Evolutionary conservation across 2,797 vertebrate genomes (phyloP).

Genomic region (Sciurus vulgaris): DNA sequence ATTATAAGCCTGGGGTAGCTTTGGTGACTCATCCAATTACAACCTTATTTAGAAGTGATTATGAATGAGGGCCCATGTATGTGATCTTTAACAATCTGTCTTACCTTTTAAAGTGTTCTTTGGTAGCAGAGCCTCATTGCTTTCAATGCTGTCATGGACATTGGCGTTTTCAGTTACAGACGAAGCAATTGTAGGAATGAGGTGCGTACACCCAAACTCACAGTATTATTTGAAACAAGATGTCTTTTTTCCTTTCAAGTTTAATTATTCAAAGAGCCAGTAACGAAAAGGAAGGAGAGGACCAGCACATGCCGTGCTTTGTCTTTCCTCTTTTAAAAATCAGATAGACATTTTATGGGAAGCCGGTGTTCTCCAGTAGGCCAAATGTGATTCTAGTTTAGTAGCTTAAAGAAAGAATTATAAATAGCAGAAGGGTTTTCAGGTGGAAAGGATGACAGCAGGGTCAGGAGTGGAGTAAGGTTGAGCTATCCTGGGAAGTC

Average conservation of each 20-base stretch:
- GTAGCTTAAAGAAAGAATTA: conserved; percentile 5
- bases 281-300: background rate
- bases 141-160: background rate
- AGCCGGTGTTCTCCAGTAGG: background rate
- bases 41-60: background rate
- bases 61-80: background rate
- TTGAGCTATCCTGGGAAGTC: background rate
- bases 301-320: background rate
- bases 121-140: background rate
- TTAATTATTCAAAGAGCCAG: conserved; percentile 25
- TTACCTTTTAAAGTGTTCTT: background rate
- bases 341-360: conserved; percentile 15
- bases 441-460: background rate
- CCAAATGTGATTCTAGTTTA: conserved; percentile 38
- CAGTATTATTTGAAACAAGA: background rate
- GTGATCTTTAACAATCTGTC: background rate
- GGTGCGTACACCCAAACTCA: background rate
- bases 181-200: background rate
- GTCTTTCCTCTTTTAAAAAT: conserved; percentile 22
- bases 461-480: background rate
- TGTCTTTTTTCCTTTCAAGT: background rate
- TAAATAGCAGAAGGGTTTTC: conserved; percentile 33
- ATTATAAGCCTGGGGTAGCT: conserved; percentile 53
- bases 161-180: background rate
- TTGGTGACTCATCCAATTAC: background rate